phyloP scores from a whole-genome alignment of 2,113 vertebrate species.

The Microcebus jonahi region DNA sequence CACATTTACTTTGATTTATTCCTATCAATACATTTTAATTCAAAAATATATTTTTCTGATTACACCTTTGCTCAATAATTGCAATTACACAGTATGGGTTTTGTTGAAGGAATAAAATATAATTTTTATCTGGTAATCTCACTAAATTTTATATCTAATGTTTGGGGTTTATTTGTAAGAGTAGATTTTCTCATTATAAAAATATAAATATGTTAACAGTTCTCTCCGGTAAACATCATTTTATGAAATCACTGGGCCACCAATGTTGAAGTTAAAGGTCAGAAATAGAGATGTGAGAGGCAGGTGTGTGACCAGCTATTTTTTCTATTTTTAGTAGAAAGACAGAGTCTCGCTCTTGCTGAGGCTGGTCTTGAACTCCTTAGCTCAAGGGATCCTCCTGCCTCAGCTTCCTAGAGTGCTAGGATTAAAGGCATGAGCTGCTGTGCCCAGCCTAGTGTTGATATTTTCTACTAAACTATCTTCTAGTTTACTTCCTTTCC shows the following conservation, averaged over 20 bases:
- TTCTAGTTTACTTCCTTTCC: too few species aligned
- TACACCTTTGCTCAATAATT: slow-evolving; percentile 60
- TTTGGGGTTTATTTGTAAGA: slow-evolving; percentile 15
- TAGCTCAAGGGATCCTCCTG: too few species aligned
- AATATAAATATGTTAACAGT: neutral
- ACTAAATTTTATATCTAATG: slow-evolving; percentile 37
- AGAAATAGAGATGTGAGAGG: slow-evolving; percentile 2
- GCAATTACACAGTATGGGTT: slow-evolving; percentile 29
- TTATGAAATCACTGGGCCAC: neutral
- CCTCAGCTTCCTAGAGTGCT: too few species aligned
- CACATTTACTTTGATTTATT: slow-evolving; percentile 72
- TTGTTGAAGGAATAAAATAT: slow-evolving; percentile 47
- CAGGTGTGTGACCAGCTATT: neutral
- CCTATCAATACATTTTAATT: slow-evolving; percentile 68
- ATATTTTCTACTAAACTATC: too few species aligned
- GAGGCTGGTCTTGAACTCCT: too few species aligned
- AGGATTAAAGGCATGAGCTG: too few species aligned
- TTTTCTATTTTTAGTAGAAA: too few species aligned
- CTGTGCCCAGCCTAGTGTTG: too few species aligned
- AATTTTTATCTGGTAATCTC: slow-evolving; percentile 60
- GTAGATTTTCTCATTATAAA: slow-evolving; percentile 37
- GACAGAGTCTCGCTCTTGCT: too few species aligned
- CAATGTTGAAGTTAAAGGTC: neutral
- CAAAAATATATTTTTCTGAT: slow-evolving; percentile 64
- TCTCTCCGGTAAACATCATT: slow-evolving; percentile 38